Percentiles rank a stretch among this genome's conserved stretches.
These are phyloP conservation scores for Xanthia icteritia DNA, from an alignment of 2,888 invertebrate genomes.

Conservation along the genomic window DNA sequence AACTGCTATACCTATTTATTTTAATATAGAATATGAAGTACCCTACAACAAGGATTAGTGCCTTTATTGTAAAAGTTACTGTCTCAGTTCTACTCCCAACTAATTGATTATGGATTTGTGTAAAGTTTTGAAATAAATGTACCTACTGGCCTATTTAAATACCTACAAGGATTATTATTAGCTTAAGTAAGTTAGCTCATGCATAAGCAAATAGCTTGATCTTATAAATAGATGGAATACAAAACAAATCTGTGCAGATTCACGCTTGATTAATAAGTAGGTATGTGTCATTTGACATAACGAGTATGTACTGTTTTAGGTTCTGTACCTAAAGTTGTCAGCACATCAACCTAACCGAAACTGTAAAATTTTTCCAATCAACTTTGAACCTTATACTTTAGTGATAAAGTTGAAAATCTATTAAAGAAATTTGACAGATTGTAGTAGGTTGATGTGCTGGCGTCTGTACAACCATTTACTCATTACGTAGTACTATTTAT, in stretches of 20 bases:
- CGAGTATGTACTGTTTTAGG: slow-evolving; percentile 16
- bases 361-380: too few relatives aligned
- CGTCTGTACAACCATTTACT: slow-evolving; percentile 33
- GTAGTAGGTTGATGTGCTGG: too few relatives aligned
- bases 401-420: too few relatives aligned
- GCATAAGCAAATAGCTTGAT: slow-evolving; percentile 22
- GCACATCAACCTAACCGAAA: too few relatives aligned
- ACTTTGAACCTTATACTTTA: too few relatives aligned
- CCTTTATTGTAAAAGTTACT: slow-evolving; percentile 1
- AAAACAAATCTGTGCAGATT: slow-evolving; percentile 37
- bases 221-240: slow-evolving; percentile 39
- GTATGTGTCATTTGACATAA: slow-evolving; percentile 35
- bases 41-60: slow-evolving; percentile 7
- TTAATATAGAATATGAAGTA: slow-evolving; percentile 28
- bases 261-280: slow-evolving; percentile 43
- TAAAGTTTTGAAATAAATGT: neutral
- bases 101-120: neutral
- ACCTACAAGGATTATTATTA: slow-evolving; percentile 24
- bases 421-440: too few relatives aligned
- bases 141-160: slow-evolving; percentile 17
- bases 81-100: neutral
- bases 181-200: slow-evolving; percentile 6
- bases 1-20: slow-evolving; percentile 51
- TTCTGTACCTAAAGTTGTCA: too few relatives aligned
- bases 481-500: slow-evolving; percentile 32